These are phyloP conservation scores for Phlogophora meticulosa DNA, from an alignment of 2,888 invertebrate species.

Conservation along the genomic window DNA sequence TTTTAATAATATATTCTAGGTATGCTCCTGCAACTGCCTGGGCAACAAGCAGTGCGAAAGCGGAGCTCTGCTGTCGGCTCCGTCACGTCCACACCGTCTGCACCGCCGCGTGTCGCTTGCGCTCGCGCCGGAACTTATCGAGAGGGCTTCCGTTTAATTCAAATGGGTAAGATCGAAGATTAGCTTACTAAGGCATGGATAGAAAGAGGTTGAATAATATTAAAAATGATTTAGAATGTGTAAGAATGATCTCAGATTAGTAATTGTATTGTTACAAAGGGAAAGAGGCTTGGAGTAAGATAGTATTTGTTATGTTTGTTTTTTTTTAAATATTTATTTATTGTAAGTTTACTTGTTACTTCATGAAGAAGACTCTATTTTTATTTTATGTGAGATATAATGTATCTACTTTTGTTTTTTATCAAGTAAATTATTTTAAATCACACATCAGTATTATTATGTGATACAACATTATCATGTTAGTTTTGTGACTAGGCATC, in stretches of 20 bases:
- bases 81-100: conserved; percentile 67
- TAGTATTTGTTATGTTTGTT: background rate
- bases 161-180: background rate
- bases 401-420: too few relatives aligned
- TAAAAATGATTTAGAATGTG: background rate
- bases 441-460: conserved; percentile 14
- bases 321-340: background rate
- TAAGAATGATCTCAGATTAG: conserved; percentile 1
- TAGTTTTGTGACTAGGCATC: background rate
- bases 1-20: conserved; percentile 68
- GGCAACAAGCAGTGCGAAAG: conserved; percentile 88
- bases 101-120: conserved; percentile 72
- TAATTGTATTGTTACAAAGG: too few relatives aligned
- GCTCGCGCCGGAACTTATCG: conserved; percentile 76
- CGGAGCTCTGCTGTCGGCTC: conserved; percentile 78
- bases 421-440: background rate
- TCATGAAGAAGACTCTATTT: background rate
- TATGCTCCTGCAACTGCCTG: conserved; percentile 89
- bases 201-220: background rate
- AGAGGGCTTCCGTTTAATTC: conserved; percentile 80
- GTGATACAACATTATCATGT: conserved; percentile 1
- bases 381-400: too few relatives aligned
- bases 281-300: background rate
- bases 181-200: background rate
- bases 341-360: background rate